Percentiles rank a stretch among this genome's conserved stretches.
phyloP scores from a whole-genome alignment of 2,888 invertebrate genomes.

The Agriopis leucophaearia region DNA sequence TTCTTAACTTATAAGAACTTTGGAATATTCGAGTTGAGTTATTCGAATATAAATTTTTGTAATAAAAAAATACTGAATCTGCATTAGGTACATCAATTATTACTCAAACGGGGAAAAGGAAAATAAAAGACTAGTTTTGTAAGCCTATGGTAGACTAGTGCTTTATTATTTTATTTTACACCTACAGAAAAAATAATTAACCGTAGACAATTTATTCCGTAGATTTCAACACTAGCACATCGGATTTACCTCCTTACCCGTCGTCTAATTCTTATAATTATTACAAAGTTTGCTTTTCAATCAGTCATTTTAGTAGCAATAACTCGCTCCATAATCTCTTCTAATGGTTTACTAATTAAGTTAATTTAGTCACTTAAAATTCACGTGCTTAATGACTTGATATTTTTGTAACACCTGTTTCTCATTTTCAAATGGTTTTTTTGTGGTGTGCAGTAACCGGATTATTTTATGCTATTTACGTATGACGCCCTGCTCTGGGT shows the following conservation, averaged over 20 bases:
- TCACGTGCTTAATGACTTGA: background rate
- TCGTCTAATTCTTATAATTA: slow-evolving; percentile 15
- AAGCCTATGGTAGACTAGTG: slow-evolving; percentile 36
- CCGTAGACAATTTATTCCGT: background rate
- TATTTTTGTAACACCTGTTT: no score
- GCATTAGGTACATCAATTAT: no score
- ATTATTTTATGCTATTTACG: no score
- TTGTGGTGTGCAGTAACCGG: no score
- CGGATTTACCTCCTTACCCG: background rate
- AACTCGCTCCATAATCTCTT: background rate
- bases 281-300: slow-evolving; percentile 13
- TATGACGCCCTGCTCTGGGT: no score
- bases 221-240: slow-evolving; percentile 5
- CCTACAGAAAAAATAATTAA: background rate
- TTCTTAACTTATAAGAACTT: no score
- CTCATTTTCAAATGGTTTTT: no score
- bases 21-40: no score
- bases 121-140: slow-evolving; percentile 9
- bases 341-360: background rate
- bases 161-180: slow-evolving; percentile 15
- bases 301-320: slow-evolving; percentile 31
- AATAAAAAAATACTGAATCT: no score
- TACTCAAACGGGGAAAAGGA: no score
- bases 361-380: background rate
- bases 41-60: no score